Percentiles rank a stretch among this genome's conserved stretches.
phyloP scores from a whole-genome alignment of 2,888 invertebrate genomes.

The Andrena fulva region DNA sequence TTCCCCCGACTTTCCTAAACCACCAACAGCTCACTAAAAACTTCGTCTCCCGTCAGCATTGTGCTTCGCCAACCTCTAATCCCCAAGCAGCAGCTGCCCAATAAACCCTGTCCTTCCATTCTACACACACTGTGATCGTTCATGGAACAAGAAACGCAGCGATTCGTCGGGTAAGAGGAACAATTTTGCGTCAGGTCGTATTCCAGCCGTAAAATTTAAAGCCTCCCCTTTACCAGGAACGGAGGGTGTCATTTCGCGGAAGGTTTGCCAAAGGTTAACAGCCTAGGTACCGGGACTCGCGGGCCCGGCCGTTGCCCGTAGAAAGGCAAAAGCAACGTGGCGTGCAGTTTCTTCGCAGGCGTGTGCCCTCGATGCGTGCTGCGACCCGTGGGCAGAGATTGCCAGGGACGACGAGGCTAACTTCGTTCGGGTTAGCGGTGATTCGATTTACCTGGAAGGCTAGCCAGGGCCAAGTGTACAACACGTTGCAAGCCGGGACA shows the following conservation, averaged over 20 bases:
- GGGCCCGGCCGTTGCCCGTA: neutral
- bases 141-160: too few relatives aligned
- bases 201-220: slow-evolving; percentile 27
- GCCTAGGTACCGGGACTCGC: neutral
- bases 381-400: slow-evolving; percentile 61
- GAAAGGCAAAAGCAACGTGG: neutral
- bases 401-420: slow-evolving; percentile 73
- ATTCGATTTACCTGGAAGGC: slow-evolving; percentile 81
- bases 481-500: slow-evolving; percentile 69
- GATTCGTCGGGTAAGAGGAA: neutral
- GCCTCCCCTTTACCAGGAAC: neutral
- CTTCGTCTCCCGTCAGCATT: too few relatives aligned
- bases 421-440: slow-evolving; percentile 80
- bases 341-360: slow-evolving; percentile 27
- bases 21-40: too few relatives aligned
- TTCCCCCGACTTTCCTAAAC: too few relatives aligned
- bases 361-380: slow-evolving; percentile 46
- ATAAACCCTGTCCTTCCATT: too few relatives aligned
- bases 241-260: slow-evolving; percentile 18
- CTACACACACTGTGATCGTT: too few relatives aligned
- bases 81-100: too few relatives aligned
- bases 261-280: slow-evolving; percentile 34
- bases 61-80: too few relatives aligned
- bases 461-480: slow-evolving; percentile 67
- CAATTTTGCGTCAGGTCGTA: neutral